Base-by-base conservation (phyloP, 2,113 vertebrate species). In the Neolamprologus kungweensis region DNA sequence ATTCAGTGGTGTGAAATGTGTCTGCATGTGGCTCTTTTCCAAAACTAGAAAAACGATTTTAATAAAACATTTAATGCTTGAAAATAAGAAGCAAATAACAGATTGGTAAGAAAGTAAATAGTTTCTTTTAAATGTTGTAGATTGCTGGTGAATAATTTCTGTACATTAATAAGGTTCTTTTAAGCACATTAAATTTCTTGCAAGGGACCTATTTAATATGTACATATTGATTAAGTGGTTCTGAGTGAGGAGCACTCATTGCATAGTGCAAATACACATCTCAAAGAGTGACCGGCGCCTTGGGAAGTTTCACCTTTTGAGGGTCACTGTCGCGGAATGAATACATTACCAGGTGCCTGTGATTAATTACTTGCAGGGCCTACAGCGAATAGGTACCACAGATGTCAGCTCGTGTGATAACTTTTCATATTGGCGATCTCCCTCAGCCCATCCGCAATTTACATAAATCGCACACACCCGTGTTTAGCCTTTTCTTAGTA, bases 311-410 rank as follows among this genome's bases (percentile, higher is more conserved):
- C 90, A 94, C 94, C 93, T 96, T 93, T 93, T 4, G 14, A 50
- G 88, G 87, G 90, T 89, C 92, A 90, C 82, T 83, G 89, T 90
- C 90, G 92, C 91, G 45, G 82, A 90, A 91, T 79, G 68, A 91
- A 93, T 86, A 88, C 50, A 88, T 93, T 84, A 92, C 53, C 60
- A 26, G 80, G 57, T 23, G 68, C 35, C 81, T 85, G 88, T 93
- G 92, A 95, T 95, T 95, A 94, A 95, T 95, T 95, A 92, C 94
- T 12, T 83, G 88, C 86, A 21, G 50, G 53, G 50, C 82, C 87
- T 51, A 23, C 81, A 88, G 91, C 88, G 86, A 92, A 90, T 71
- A 78, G 90, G 90, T 58, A 81, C 89, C 87, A 88, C 88, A 91
- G 87, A 92, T 92, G 92, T 93, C 90, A 89, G 88, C 87, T 71